phyloP scores from a whole-genome alignment of 1,140 invertebrate species.

The Diabrotica virgifera region DNA sequence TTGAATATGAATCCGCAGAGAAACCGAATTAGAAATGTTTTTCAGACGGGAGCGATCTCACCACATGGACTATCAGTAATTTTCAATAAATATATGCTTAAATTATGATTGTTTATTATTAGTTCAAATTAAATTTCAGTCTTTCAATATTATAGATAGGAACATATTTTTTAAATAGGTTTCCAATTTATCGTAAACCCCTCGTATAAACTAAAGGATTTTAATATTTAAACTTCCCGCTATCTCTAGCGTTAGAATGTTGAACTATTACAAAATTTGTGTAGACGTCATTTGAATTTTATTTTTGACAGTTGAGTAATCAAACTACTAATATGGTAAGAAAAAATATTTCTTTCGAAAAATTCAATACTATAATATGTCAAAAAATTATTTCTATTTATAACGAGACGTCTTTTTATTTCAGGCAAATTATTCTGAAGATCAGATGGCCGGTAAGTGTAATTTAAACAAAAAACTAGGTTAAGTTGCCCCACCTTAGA shows the following conservation, averaged over 20 bases:
- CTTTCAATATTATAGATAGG: no score
- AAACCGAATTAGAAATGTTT: no score
- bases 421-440: conserved; percentile 83
- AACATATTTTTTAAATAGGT: no score
- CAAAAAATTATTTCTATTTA: not conserved
- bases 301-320: conserved; percentile 13
- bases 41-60: no score
- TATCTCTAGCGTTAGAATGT: not conserved
- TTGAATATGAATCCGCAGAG: no score
- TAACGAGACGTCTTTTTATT: conserved; percentile 47
- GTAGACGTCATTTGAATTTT: conserved; percentile 9
- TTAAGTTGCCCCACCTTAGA: conserved; percentile 46
- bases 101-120: no score
- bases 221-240: conserved; percentile 15
- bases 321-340: conserved; percentile 20
- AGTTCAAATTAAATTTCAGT: no score
- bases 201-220: not conserved
- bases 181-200: not conserved
- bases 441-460: conserved; percentile 84
- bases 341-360: conserved; percentile 1
- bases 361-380: not conserved
- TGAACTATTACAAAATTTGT: conserved; percentile 5
- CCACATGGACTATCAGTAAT: no score
- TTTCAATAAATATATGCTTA: no score
- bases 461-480: conserved; percentile 45